A percentile compares a stretch with the other conserved stretches of the same genome.
These are phyloP conservation scores for Antechinus stuartii DNA, from an alignment of 2,113 vertebrate genomes.

Conservation along the genomic window DNA sequence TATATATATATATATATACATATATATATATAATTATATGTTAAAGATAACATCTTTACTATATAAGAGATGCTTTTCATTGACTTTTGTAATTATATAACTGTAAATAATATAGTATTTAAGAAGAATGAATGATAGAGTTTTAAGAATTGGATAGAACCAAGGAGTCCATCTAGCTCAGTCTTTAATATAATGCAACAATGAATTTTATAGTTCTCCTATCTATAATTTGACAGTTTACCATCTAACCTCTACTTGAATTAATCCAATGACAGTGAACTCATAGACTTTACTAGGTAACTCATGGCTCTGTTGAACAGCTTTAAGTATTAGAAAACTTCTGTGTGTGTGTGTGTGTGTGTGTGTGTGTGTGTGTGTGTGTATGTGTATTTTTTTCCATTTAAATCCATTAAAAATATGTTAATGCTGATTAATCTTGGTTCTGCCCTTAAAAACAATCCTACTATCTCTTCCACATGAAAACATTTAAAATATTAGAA, in stretches of 20 bases:
- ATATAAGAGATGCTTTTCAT: neutral
- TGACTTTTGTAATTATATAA: neutral
- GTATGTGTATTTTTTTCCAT: neutral
- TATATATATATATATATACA: neutral
- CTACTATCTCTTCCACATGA: neutral
- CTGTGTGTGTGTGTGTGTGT: too few relatives aligned
- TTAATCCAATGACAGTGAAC: neutral
- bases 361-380: neutral
- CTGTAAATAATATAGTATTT: neutral
- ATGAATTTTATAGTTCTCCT: neutral
- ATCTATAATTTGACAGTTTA: neutral
- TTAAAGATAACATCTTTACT: slow-evolving; percentile 11
- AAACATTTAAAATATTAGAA: neutral
- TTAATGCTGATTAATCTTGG: neutral
- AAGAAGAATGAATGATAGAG: neutral
- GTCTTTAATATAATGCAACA: neutral
- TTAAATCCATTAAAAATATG: neutral
- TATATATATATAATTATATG: neutral
- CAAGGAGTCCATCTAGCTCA: neutral
- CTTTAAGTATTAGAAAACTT: neutral
- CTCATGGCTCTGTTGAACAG: neutral
- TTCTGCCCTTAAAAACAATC: neutral
- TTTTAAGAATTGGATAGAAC: neutral
- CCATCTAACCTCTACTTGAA: neutral
- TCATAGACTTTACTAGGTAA: neutral